phyloP scores from a whole-genome alignment of 2,888 invertebrate genomes.

The Drosophila tripunctata region DNA sequence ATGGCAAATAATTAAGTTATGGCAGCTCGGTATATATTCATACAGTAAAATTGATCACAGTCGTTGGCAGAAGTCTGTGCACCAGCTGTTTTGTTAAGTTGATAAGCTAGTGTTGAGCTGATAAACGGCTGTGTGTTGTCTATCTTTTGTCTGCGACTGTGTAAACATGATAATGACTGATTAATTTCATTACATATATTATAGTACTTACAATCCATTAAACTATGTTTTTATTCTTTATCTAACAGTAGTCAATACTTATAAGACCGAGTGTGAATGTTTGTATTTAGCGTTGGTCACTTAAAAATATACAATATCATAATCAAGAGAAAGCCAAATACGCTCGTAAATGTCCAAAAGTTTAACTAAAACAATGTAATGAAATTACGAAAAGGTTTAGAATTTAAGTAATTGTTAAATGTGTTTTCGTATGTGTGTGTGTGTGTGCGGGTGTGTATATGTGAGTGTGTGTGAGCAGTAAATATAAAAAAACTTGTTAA shows the following conservation, averaged over 20 bases:
- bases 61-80: slow-evolving; percentile 30
- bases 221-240: too few species aligned
- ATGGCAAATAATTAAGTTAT: slow-evolving; percentile 58
- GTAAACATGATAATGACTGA: slow-evolving; percentile 50
- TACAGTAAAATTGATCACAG: slow-evolving; percentile 39
- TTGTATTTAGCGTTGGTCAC: slow-evolving; percentile 26
- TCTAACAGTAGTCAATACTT: neutral
- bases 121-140: slow-evolving; percentile 5
- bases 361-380: slow-evolving; percentile 36
- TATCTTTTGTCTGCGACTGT: slow-evolving; percentile 27
- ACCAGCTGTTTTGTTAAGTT: slow-evolving; percentile 10
- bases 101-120: slow-evolving; percentile 26
- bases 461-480: slow-evolving; percentile 5
- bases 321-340: slow-evolving; percentile 45
- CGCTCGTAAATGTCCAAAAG: slow-evolving; percentile 65
- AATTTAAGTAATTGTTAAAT: slow-evolving; percentile 45
- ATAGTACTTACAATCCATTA: too few species aligned
- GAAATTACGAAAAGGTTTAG: slow-evolving; percentile 36
- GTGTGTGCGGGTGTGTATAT: slow-evolving; percentile 27
- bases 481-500: slow-evolving; percentile 25
- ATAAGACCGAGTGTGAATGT: slow-evolving; percentile 8
- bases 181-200: slow-evolving; percentile 31
- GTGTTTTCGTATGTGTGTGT: slow-evolving; percentile 21
- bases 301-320: slow-evolving; percentile 17
- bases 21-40: slow-evolving; percentile 31